These are phyloP conservation scores for Phataginus tricuspis DNA, from an alignment of 2,797 vertebrate species.

Conservation along the genomic window DNA sequence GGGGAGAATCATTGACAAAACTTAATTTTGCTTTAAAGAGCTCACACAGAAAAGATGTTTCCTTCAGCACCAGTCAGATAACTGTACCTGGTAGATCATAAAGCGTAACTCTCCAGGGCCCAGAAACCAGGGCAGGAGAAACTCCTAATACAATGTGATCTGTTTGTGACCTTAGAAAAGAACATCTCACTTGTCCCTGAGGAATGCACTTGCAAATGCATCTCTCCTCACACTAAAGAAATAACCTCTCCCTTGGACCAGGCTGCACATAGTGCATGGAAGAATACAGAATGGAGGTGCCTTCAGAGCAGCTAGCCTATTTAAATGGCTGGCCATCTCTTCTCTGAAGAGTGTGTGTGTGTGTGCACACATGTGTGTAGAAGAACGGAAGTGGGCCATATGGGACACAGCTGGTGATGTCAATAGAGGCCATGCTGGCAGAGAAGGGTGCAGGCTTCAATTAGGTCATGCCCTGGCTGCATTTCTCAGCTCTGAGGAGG, in stretches of 20 bases:
- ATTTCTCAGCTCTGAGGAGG: constrained; percentile 78
- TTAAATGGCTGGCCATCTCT: neutral
- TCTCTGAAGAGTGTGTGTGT: neutral
- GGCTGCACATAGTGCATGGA: neutral
- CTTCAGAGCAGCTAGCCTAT: neutral
- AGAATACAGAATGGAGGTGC: neutral
- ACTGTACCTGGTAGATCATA: constrained; percentile 57
- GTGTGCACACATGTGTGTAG: neutral
- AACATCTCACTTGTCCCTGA: constrained; percentile 6
- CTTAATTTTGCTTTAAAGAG: constrained; percentile 51
- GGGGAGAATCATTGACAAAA: constrained; percentile 61
- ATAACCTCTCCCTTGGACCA: neutral
- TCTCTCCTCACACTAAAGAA: constrained; percentile 20
- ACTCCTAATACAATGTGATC: constrained; percentile 57
- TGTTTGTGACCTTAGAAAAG: constrained; percentile 59
- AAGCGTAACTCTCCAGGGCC: constrained; percentile 60
- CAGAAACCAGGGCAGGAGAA: constrained; percentile 74
- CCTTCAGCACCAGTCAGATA: constrained; percentile 47
- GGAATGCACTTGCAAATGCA: neutral
- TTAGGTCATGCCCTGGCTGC: constrained; percentile 85
- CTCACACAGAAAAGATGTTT: constrained; percentile 35
- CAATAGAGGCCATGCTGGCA: constrained; percentile 79
- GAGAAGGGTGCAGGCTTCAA: constrained; percentile 78
- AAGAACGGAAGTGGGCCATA: constrained; percentile 77
- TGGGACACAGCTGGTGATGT: constrained; percentile 82